Base-by-base conservation (phyloP, 2,113 vertebrate species). In the Corythaeola cristata region DNA sequence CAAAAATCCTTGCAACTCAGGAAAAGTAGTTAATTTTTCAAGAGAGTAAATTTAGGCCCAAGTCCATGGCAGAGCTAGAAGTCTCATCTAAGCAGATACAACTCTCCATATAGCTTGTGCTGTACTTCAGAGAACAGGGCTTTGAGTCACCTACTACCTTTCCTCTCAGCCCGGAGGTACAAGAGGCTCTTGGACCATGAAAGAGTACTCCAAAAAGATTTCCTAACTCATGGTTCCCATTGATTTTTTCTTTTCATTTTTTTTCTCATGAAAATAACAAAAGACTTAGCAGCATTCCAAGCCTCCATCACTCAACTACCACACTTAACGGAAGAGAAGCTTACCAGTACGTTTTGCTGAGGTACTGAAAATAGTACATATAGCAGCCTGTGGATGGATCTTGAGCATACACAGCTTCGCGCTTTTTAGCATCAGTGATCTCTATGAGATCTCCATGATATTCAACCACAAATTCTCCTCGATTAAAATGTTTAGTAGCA, bases 361-460 rank as follows among this genome's bases (percentile, higher is more conserved):
- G 98, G 96, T 99, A 99, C 96, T 99, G 99, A 95, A 99, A 99
- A 89, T 99, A 99, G 97, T 99, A 99, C 99, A 99, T 99, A 97
- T 99, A 99, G 98, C 99, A 99, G 97, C 99, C 99, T 2, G 99
- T 99, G 81, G 98, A 97, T 24, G 99, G 99, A 80, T 99, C 99
- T 81, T 98, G 97, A 26, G 99, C 98, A 0, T 99, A 99, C 45
- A 98, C 60, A 10, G 98, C 98, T 92, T 99, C 99, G 83, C 99
- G 97, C 41, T 93, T 98, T 95, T 98, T 99, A 41, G 99, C 99
- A 3, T 99, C 98, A 1, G 98, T 98, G 76, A 99, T 98, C 97
- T 99, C 98, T 23, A 99, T 98, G 96, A 99, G 99, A 97, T 99
- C 99, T 26, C 99, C 99, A 0, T 99, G 98, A 97, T 99, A 99